Percentiles rank a stretch among this genome's conserved stretches.
Conservation (phyloP, 1,140 invertebrate genomes). For the Bombus ignitus region DNA sequence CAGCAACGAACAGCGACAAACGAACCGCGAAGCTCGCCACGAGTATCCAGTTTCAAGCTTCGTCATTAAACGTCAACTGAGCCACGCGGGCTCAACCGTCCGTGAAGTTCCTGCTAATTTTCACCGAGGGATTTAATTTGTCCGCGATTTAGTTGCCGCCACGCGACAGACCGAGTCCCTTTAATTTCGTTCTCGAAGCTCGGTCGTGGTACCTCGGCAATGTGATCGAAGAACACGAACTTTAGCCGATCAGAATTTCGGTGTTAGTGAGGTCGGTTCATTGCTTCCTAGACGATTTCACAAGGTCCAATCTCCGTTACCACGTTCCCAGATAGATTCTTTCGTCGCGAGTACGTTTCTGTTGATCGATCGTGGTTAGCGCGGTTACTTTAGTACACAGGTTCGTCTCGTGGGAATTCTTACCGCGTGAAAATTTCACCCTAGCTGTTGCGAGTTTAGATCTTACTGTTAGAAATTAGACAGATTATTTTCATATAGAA, state of each 20-base stretch:
- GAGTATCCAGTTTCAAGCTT: constrained; percentile 12
- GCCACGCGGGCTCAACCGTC: neutral
- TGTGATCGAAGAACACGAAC: too few species aligned
- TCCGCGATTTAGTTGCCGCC: constrained; percentile 5
- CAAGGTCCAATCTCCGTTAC: too few species aligned
- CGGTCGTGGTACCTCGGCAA: too few species aligned
- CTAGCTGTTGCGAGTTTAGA: neutral
- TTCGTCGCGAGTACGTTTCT: neutral
- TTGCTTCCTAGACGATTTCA: neutral
- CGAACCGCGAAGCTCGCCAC: constrained; percentile 26
- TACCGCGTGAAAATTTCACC: neutral
- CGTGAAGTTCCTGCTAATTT: neutral
- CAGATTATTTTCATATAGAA: neutral
- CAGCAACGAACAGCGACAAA: constrained; percentile 6
- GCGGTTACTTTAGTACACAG: neutral
- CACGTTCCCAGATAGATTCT: too few species aligned
- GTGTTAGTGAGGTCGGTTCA: too few species aligned
- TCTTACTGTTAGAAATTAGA: neutral
- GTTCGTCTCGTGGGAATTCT: neutral
- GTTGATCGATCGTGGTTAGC: neutral
- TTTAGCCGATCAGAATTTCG: neutral
- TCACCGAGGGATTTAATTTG: constrained; percentile 22
- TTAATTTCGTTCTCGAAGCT: neutral
- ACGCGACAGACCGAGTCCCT: neutral
- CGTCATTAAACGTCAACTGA: constrained; percentile 35